Evolutionary conservation across 35 echinoderm and acorn worm species (phyloP).

Genomic region (Lytechinus pictus): DNA sequence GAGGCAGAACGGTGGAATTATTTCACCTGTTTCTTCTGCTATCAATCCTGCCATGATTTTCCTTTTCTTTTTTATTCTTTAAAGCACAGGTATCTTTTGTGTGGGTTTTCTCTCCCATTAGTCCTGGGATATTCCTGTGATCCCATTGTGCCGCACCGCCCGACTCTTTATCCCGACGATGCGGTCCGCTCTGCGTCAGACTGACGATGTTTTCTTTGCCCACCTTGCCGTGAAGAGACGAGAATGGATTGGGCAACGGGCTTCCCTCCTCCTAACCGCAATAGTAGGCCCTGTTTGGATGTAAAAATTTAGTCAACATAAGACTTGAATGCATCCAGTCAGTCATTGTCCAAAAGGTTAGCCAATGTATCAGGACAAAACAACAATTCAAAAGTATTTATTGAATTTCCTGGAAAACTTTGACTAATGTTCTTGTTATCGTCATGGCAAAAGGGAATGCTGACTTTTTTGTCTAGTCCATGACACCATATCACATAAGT

Average conservation of each 20-base stretch:
- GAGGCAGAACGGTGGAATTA: background rate
- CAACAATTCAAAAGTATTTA: too few species aligned
- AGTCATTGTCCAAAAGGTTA: too few species aligned
- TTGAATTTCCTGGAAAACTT: too few species aligned
- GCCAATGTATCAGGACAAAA: too few species aligned
- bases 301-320: background rate
- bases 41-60: background rate
- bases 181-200: background rate
- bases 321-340: too few species aligned
- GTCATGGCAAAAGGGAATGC: too few species aligned
- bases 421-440: too few species aligned
- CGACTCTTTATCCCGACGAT: background rate
- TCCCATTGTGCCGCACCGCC: background rate
- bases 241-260: background rate
- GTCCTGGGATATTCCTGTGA: background rate
- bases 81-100: background rate
- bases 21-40: background rate
- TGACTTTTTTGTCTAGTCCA: too few species aligned
- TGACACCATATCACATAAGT: too few species aligned
- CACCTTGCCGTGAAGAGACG: slow-evolving; percentile 21
- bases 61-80: background rate
- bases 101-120: background rate
- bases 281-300: background rate
- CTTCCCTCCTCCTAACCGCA: background rate
- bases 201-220: slow-evolving; percentile 34